These are phyloP conservation scores for Agonopterix subpropinquella DNA, from an alignment of 2,888 invertebrate genomes.

Conservation along the genomic window DNA sequence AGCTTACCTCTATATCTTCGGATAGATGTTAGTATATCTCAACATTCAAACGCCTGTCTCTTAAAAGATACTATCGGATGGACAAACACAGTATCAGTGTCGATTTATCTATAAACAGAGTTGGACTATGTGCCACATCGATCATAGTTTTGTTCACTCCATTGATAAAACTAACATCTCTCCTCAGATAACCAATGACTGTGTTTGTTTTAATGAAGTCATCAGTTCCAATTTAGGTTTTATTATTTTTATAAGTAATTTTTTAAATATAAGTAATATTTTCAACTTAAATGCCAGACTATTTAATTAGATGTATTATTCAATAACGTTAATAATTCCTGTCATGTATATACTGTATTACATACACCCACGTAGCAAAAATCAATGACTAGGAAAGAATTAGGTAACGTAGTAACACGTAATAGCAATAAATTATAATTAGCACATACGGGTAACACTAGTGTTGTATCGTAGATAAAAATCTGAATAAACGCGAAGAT, in stretches of 20 bases:
- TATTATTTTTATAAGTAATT: too few relatives aligned
- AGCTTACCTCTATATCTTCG: too few relatives aligned
- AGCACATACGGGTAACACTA: conserved; percentile 16
- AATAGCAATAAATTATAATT: conserved; percentile 19
- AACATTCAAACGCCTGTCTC: conserved; percentile 45
- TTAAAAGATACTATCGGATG: conserved; percentile 42
- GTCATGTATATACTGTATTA: too few relatives aligned
- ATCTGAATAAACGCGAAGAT: conserved; percentile 27
- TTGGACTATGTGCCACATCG: conserved; percentile 43
- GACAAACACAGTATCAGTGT: conserved; percentile 46
- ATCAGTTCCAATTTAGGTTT: not conserved
- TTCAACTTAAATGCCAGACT: not conserved
- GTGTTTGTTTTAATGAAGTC: conserved; percentile 20
- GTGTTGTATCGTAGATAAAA: conserved; percentile 30
- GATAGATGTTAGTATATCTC: conserved; percentile 3
- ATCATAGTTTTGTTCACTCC: conserved; percentile 65
- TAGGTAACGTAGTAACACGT: conserved; percentile 7
- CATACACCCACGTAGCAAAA: not conserved
- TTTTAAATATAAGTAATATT: too few relatives aligned
- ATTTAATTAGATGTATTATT: not conserved
- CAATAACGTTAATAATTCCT: not conserved
- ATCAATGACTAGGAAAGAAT: conserved; percentile 2
- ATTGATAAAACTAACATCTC: conserved; percentile 54
- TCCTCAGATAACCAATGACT: conserved; percentile 27
- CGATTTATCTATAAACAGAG: conserved; percentile 50